Evolutionary conservation across 2,888 invertebrate genomes (phyloP).

Genomic region (Andrena dorsata): DNA sequence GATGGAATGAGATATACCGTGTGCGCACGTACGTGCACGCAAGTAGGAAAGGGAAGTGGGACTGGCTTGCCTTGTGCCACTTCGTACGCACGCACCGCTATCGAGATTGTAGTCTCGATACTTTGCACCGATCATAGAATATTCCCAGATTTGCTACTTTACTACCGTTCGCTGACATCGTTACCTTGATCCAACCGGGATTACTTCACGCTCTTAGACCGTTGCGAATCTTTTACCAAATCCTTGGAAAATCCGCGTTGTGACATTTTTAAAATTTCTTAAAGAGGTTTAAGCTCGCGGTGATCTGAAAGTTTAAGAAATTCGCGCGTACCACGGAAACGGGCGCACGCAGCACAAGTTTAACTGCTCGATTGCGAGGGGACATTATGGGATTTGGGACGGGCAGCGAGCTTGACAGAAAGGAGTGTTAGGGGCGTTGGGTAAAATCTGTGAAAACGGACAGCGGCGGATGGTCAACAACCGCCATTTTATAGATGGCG

Average conservation of each 20-base stretch:
- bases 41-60: constrained; percentile 69
- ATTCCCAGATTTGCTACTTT: constrained; percentile 47
- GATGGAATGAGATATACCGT: constrained; percentile 50
- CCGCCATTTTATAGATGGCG: constrained; percentile 76
- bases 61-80: constrained; percentile 72
- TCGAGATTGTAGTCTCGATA: constrained; percentile 61
- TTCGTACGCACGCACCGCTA: constrained; percentile 62
- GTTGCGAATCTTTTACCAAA: no score
- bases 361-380: neutral
- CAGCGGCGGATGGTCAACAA: constrained; percentile 38
- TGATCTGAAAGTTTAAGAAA: neutral
- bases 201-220: neutral
- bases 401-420: neutral
- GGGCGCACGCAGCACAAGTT: neutral
- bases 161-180: neutral
- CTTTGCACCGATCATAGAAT: constrained; percentile 47
- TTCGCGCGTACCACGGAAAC: neutral
- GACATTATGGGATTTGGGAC: constrained; percentile 15
- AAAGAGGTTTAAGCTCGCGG: neutral
- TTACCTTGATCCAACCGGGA: neutral
- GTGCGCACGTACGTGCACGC: constrained; percentile 31
- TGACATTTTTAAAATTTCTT: no score
- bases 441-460: constrained; percentile 15
- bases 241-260: no score
- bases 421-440: neutral